Evolutionary conservation across 2,888 invertebrate genomes (phyloP).

Genomic region (Drosophila mettleri): DNA sequence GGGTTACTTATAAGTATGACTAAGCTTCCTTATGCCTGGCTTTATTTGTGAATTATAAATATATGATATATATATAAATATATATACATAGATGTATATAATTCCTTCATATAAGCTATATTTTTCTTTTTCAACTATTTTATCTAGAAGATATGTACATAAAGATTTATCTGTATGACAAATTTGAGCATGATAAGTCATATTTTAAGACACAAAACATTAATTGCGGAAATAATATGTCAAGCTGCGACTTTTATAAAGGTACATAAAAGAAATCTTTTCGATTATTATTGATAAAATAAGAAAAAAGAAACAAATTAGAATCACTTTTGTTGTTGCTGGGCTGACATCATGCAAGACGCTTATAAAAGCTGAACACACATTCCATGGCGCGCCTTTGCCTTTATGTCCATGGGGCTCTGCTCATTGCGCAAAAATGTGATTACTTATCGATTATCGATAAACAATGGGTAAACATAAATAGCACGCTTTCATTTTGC

Average conservation of each 20-base stretch:
- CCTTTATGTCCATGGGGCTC: slow-evolving; percentile 2
- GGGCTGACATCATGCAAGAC: slow-evolving; percentile 46
- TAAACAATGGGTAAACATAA: slow-evolving; percentile 42
- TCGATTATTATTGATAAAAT: slow-evolving; percentile 12
- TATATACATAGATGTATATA: neutral
- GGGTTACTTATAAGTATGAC: neutral
- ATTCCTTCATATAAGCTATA: neutral
- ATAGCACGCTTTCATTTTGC: slow-evolving; percentile 73
- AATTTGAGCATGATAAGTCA: neutral
- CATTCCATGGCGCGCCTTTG: slow-evolving; percentile 51
- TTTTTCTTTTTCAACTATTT: neutral
- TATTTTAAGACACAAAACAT: neutral
- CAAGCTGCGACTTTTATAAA: neutral
- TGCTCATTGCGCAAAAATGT: slow-evolving; percentile 65
- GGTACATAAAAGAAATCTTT: neutral
- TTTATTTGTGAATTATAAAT: no score
- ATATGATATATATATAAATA: neutral
- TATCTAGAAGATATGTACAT: neutral
- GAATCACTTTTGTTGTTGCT: neutral
- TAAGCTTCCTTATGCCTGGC: neutral
- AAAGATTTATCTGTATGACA: neutral
- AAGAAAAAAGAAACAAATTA: slow-evolving; percentile 9
- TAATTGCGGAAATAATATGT: neutral
- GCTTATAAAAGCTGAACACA: slow-evolving; percentile 17
- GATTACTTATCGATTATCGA: slow-evolving; percentile 44